Evolutionary conservation across 2,888 invertebrate genomes (phyloP), one percentile per base, ranked within the genome.

Genomic region (Sceliomorpha sp.): DNA sequence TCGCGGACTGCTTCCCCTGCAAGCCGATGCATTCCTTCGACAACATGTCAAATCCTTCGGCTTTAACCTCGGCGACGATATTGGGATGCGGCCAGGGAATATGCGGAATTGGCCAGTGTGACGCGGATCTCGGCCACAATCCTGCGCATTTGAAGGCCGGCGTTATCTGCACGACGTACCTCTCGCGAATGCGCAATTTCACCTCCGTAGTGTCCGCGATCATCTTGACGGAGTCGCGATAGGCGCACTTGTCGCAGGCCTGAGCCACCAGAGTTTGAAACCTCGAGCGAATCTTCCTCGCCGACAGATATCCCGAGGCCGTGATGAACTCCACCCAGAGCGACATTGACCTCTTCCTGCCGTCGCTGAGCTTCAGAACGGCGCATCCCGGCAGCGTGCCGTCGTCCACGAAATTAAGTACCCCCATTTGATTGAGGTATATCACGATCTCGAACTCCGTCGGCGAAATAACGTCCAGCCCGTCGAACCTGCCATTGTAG

Each of bases 381-480:
- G 95, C 95, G 88, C 95, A 95, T 13, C 95, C 95, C 8, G 94
- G 94, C 72, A 70, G 39, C 3, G 95, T 94, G 1, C 98, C 98
- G 88, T 98, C 98, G 89, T 98, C 98, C 56, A 98, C 98, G 86
- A 98, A 98, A 88, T 98, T 98, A 80, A 98, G 93, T 17, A 98
- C 98, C 1, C 98, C 98, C 98, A 98, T 98, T 89, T 98, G 98
- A 88, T 98, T 98, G 47, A 98, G 91, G 85, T 97, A 98, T 69
- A 98, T 93, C 69, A 98, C 95, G 62, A 97, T 96, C 89, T 98
- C 98, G 88, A 96, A 98, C 88, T 98, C 98, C 72, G 94, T 94
- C 27, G 97, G 96, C 0, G 97, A 96, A 67, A 97, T 92, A 17
- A 97, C 98, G 85, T 96, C 95, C 64, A 98, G 91, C n/a, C 98